Percentiles rank a stretch among this genome's conserved stretches.
phyloP scores from a whole-genome alignment of 2,113 vertebrate species.

The Psettodes erumei region DNA sequence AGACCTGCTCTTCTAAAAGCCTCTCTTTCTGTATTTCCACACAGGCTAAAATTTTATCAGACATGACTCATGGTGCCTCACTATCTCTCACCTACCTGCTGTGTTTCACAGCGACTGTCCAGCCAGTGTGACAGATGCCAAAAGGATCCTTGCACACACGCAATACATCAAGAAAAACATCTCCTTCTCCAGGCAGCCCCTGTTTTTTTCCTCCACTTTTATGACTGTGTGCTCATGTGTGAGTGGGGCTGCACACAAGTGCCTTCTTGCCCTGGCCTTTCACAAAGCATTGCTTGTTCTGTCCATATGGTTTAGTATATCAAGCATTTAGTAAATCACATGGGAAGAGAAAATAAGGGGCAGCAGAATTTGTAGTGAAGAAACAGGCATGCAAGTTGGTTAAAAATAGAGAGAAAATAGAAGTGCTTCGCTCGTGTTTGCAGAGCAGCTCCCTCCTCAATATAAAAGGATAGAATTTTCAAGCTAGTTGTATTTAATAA shows the following conservation, averaged over 20 bases:
- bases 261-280: slow-evolving; percentile 28
- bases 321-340: slow-evolving; percentile 33
- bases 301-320: slow-evolving; percentile 48
- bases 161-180: slow-evolving; percentile 20
- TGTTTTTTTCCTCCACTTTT: background rate
- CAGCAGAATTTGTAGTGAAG: background rate
- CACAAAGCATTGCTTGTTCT: slow-evolving; percentile 69
- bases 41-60: background rate
- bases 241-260: slow-evolving; percentile 3
- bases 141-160: background rate
- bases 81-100: slow-evolving; percentile 46
- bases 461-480: background rate
- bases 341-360: slow-evolving; percentile 18
- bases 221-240: slow-evolving; percentile 20
- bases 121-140: slow-evolving; percentile 4
- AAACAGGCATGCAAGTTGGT: background rate
- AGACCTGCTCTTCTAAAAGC: background rate
- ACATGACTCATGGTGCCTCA: background rate
- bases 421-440: slow-evolving; percentile 2
- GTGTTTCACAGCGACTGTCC: slow-evolving; percentile 34
- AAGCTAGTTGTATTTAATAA: background rate
- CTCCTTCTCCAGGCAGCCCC: background rate
- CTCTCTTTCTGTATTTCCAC: background rate
- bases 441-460: background rate
- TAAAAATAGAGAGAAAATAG: slow-evolving; percentile 1